These are phyloP conservation scores for Biston stratarius DNA, from an alignment of 2,888 invertebrate species.

Conservation along the genomic window DNA sequence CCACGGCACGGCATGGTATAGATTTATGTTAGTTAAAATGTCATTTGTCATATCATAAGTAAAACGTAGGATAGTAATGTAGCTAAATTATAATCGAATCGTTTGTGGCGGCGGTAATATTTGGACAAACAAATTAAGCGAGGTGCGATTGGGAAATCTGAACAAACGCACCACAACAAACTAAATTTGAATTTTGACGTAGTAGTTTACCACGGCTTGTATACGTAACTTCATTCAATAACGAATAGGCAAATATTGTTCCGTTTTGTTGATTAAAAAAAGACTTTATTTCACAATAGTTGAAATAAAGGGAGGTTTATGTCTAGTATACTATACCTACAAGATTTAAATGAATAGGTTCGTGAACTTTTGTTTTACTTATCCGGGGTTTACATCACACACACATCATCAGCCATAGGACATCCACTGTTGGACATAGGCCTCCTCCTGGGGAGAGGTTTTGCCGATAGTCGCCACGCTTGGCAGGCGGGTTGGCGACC, in stretches of 20 bases:
- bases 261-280: not conserved
- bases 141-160: slow-evolving; percentile 77
- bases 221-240: slow-evolving; percentile 36
- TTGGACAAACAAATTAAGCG: slow-evolving; percentile 79
- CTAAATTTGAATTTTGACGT: slow-evolving; percentile 64
- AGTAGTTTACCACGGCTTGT: slow-evolving; percentile 37
- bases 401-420: too few relatives aligned
- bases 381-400: too few relatives aligned
- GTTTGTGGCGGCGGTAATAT: slow-evolving; percentile 69
- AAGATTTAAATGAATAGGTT: too few relatives aligned
- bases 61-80: slow-evolving; percentile 39
- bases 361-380: too few relatives aligned
- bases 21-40: not conserved
- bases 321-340: too few relatives aligned
- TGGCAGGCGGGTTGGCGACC: too few relatives aligned
- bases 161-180: slow-evolving; percentile 68
- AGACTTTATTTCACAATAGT: too few relatives aligned
- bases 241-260: slow-evolving; percentile 16
- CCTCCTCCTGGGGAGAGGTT: too few relatives aligned
- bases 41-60: not conserved
- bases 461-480: too few relatives aligned
- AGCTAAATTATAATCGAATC: slow-evolving; percentile 72
- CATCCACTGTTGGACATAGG: too few relatives aligned
- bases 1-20: not conserved
- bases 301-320: too few relatives aligned